Evolutionary conservation across 2,113 vertebrate genomes (phyloP), one percentile per base, ranked within the genome.

Genomic region (Mugil cephalus): DNA sequence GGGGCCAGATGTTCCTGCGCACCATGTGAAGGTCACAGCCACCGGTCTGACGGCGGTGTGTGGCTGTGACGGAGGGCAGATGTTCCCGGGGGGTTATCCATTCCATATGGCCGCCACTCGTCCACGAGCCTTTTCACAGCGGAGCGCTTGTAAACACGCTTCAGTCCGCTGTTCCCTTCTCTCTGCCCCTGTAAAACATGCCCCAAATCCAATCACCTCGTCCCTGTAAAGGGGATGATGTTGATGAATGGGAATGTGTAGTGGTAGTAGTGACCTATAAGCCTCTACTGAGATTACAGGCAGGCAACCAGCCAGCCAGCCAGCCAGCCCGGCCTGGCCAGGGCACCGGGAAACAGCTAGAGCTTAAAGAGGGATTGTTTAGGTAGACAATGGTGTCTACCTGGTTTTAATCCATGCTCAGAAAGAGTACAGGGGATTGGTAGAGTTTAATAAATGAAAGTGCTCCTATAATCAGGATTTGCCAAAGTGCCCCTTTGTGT

Each of bases 371-470:
- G 80, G 92, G 91, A 93, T 93, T 92, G 93, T 93, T 94, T 84
- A 17, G 84, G 74, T 53, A 91, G 94, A 93, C 93, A 94, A 94
- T 94, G 83, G 88, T 88, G 91, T 93, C 91, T 92, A 94, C 93
- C 93, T 93, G 94, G 76, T 90, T 89, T 91, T 93, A 94, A 94
- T 93, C 89, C 80, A 12, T 4, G 79, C 79, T 89, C 81, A 73
- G 59, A 80, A 70, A 88, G 84, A 93, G 89, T 67, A 75, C 80
- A 74, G 84, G 59, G 91, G 91, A 91, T 92, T 91, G 91, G 67
- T 71, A n/a, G 90, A 73, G 84, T 93, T 95, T 94, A 95, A 94
- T 95, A 94, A 94, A 93, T 54, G 83, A 94, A 95, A 95, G 94
- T 94, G 93, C 92, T 92, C 87, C 74, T 62, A 83, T 94, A 93